Conservation (phyloP, 2,797 vertebrate genomes). For the Chanos chanos region DNA sequence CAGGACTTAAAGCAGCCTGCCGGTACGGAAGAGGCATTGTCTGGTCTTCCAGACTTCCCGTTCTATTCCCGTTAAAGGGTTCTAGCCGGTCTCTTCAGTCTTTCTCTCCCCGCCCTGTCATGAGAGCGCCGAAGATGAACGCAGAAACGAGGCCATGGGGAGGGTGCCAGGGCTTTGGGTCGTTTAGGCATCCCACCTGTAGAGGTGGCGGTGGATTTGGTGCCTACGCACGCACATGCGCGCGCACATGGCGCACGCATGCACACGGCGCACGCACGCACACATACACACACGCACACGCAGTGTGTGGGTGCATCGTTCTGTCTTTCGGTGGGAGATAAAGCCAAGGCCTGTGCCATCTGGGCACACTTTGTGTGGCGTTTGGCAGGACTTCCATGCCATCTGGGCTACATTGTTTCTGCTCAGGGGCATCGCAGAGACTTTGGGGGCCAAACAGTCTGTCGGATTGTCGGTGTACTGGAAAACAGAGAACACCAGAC, state of each 20-base stretch:
- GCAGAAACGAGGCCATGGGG: too few relatives aligned
- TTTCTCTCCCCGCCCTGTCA: neutral
- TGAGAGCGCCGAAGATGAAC: too few relatives aligned
- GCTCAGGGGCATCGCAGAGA: conserved; percentile 30
- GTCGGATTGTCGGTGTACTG: conserved; percentile 1
- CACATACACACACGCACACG: too few relatives aligned
- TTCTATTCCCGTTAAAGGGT: neutral
- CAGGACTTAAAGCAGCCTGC: conserved; percentile 14
- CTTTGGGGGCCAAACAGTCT: conserved; percentile 21
- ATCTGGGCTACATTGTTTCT: conserved; percentile 42
- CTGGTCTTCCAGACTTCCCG: conserved; percentile 19
- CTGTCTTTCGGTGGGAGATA: conserved; percentile 37
- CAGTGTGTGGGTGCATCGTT: neutral
- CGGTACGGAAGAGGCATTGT: conserved; percentile 37
- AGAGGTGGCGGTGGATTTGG: too few relatives aligned
- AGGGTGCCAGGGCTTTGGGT: too few relatives aligned
- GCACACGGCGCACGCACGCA: too few relatives aligned
- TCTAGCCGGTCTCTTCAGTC: conserved; percentile 11
- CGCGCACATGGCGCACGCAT: too few relatives aligned
- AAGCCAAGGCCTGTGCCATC: conserved; percentile 51
- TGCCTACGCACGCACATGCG: too few relatives aligned
- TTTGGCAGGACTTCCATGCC: conserved; percentile 49
- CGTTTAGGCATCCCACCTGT: too few relatives aligned
- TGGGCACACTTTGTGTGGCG: conserved; percentile 60
- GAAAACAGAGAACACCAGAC: too few relatives aligned